Evolutionary conservation across 2,797 vertebrate species (phyloP).

Genomic region (Discoglossus pictus): DNA sequence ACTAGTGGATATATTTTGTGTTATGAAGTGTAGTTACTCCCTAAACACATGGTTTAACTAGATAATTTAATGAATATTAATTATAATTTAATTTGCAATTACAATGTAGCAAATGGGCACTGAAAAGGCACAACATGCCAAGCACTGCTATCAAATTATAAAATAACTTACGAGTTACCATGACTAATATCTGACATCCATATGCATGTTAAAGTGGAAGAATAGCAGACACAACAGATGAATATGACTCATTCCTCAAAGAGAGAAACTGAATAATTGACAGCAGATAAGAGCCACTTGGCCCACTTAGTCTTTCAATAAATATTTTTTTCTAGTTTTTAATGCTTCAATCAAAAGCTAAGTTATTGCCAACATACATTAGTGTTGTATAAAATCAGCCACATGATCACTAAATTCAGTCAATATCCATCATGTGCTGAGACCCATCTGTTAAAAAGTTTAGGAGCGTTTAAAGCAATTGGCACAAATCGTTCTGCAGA

Average conservation of each 20-base stretch:
- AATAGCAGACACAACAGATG: slow-evolving; percentile 22
- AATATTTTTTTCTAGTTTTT: background rate
- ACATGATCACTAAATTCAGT: too few relatives aligned
- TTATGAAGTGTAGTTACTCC: slow-evolving; percentile 12
- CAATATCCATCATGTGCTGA: too few relatives aligned
- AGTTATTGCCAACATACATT: too few relatives aligned
- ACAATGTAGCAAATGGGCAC: background rate
- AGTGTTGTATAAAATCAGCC: too few relatives aligned
- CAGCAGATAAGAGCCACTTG: slow-evolving; percentile 3
- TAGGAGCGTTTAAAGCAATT: too few relatives aligned
- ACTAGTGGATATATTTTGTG: background rate
- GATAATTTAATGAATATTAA: slow-evolving; percentile 29
- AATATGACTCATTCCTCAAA: slow-evolving; percentile 19
- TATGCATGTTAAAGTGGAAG: slow-evolving; percentile 29
- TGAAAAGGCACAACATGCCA: slow-evolving; percentile 26
- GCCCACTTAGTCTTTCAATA: background rate
- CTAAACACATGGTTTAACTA: slow-evolving; percentile 30
- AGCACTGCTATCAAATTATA: slow-evolving; percentile 38
- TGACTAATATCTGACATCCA: slow-evolving; percentile 20
- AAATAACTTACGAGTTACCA: slow-evolving; percentile 11
- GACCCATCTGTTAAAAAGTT: too few relatives aligned
- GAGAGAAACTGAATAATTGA: slow-evolving; percentile 1
- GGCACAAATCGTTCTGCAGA: too few relatives aligned
- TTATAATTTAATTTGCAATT: slow-evolving; percentile 44
- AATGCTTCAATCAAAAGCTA: too few relatives aligned